phyloP scores from a whole-genome alignment of 1,140 invertebrate species.

The Gerris buenoi region DNA sequence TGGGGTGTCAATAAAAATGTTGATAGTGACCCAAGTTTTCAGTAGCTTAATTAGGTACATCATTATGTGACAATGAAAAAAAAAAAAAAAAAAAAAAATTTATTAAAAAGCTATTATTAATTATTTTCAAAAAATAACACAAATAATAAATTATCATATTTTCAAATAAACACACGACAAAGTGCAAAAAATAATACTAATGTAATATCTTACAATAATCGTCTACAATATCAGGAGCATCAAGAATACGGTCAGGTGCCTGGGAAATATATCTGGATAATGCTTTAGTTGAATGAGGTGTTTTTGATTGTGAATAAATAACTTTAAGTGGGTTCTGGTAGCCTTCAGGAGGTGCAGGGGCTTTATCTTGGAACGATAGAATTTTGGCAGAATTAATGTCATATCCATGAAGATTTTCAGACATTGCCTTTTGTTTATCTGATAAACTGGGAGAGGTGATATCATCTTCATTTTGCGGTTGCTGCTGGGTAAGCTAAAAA shows the following conservation, averaged over 20 bases:
- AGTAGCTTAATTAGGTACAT: no score
- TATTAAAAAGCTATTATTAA: no score
- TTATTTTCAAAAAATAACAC: no score
- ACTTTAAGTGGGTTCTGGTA: conserved; percentile 79
- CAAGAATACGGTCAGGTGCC: conserved; percentile 82
- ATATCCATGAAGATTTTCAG: conserved; percentile 51
- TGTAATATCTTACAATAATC: conserved; percentile 97
- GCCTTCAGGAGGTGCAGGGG: conserved; percentile 71
- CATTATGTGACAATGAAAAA: no score
- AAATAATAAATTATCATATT: no score
- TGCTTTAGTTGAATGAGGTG: conserved; percentile 55
- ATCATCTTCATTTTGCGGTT: conserved; percentile 36
- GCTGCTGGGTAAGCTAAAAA: no score
- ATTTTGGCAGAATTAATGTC: conserved; percentile 51
- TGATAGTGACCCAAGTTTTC: no score
- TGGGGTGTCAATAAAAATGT: no score
- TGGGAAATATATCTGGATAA: conserved; percentile 81
- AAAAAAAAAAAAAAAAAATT: no score
- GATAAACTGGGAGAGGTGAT: conserved; percentile 40
- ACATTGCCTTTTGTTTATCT: conserved; percentile 49
- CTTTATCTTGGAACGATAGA: conserved; percentile 70
- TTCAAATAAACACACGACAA: no score
- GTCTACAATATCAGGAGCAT: conserved; percentile 91
- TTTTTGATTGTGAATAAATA: conserved; percentile 74
- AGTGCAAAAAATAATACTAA: no score